These are phyloP conservation scores for Acronicta psi DNA, from an alignment of 2,888 invertebrate species.

Conservation along the genomic window DNA sequence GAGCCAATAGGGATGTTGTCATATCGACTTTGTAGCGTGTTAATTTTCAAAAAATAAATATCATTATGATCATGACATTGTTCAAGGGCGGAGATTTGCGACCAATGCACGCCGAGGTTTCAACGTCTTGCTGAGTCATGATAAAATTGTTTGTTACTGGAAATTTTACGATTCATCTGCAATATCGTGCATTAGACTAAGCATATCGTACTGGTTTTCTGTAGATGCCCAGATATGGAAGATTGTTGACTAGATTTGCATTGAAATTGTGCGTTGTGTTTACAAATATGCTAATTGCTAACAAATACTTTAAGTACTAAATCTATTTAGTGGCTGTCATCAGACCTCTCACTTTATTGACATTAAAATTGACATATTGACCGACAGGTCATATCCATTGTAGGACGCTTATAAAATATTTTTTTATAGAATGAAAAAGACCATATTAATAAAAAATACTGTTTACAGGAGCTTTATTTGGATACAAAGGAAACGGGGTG, in stretches of 20 bases:
- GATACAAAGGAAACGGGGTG: constrained; percentile 17
- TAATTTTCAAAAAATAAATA: constrained; percentile 39
- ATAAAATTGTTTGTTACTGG: neutral
- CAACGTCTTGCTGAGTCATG: constrained; percentile 19
- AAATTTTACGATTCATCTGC: neutral
- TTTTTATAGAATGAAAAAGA: no score
- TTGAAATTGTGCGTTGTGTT: no score
- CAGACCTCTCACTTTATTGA: no score
- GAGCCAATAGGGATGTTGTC: constrained; percentile 47
- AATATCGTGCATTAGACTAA: constrained; percentile 1
- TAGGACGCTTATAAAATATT: no score
- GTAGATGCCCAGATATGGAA: neutral
- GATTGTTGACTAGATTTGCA: no score
- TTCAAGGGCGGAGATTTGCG: constrained; percentile 31
- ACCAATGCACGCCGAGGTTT: constrained; percentile 20
- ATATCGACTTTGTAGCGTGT: constrained; percentile 37
- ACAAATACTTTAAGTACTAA: no score
- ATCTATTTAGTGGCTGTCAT: no score
- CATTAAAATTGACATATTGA: no score
- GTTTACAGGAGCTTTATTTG: neutral
- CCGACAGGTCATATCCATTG: no score
- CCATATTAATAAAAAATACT: no score
- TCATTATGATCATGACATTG: constrained; percentile 42
- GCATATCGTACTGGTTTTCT: constrained; percentile 8
- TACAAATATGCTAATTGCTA: no score